Percentiles rank a stretch among this genome's conserved stretches.
Evolutionary conservation across 1,140 invertebrate species (phyloP).

Genomic region (Microplitis demolitor): DNA sequence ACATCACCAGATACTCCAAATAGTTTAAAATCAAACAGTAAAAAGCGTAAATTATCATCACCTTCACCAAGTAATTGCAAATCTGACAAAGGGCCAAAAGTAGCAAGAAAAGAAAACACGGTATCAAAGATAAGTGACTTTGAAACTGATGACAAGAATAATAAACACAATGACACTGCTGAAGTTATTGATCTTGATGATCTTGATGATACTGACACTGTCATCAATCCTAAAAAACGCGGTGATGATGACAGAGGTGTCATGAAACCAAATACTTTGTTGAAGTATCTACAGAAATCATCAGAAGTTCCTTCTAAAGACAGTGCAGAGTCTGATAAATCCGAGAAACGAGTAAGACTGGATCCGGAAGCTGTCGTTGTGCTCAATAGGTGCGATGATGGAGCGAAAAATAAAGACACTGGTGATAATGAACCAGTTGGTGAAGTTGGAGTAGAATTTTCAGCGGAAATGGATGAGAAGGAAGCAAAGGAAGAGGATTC

Average conservation of each 20-base stretch:
- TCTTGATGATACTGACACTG: background rate
- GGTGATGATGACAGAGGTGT: slow-evolving; percentile 13
- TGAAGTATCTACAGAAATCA: slow-evolving; percentile 44
- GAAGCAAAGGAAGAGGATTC: background rate
- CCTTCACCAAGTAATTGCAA: slow-evolving; percentile 38
- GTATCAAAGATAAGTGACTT: slow-evolving; percentile 15
- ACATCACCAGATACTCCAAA: slow-evolving; percentile 39
- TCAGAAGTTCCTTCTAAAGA: background rate
- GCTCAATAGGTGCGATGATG: background rate
- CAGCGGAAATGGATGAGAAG: background rate
- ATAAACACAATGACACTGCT: background rate
- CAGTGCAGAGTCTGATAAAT: background rate
- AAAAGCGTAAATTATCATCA: slow-evolving; percentile 51
- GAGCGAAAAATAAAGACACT: background rate
- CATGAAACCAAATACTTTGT: slow-evolving; percentile 38
- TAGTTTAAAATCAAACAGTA: slow-evolving; percentile 28
- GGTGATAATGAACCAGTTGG: background rate
- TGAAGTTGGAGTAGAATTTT: background rate
- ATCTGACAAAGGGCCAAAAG: slow-evolving; percentile 47
- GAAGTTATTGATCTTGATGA: background rate
- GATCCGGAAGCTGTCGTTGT: background rate
- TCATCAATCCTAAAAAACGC: background rate
- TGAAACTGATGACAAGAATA: slow-evolving; percentile 23
- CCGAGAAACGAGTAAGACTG: background rate
- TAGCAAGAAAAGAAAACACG: slow-evolving; percentile 44